A percentile compares a stretch with the other conserved stretches of the same genome.
These are phyloP conservation scores for Liparis tanakae DNA, from an alignment of 2,797 vertebrate species.

Conservation along the genomic window DNA sequence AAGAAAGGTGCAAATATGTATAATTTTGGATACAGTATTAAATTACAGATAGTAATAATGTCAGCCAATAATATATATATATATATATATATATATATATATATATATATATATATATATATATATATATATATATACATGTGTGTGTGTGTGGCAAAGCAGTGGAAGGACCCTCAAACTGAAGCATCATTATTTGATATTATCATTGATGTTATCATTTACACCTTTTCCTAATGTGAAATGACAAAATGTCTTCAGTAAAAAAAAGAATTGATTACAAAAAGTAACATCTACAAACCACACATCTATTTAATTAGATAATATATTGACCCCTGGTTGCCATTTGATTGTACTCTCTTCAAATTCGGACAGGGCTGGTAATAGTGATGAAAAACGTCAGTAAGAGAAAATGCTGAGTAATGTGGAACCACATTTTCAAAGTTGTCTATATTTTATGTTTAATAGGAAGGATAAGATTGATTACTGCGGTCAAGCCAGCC, in stretches of 20 bases:
- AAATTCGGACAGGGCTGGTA: not conserved
- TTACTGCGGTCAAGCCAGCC: not conserved
- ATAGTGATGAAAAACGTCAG: slow-evolving; percentile 2
- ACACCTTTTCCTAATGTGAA: not conserved
- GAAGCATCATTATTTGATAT: not conserved
- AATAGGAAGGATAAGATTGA: slow-evolving; percentile 14
- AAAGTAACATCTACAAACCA: not conserved
- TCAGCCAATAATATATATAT: too few relatives aligned
- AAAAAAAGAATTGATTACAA: not conserved
- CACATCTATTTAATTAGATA: not conserved
- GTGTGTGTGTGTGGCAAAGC: too few relatives aligned
- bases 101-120: too few relatives aligned
- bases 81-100: too few relatives aligned
- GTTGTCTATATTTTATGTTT: not conserved
- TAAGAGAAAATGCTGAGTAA: not conserved
- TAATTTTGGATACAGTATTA: too few relatives aligned
- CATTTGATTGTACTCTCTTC: not conserved
- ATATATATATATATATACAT: too few relatives aligned
- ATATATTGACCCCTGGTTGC: not conserved
- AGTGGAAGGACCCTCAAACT: not conserved
- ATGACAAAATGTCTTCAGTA: not conserved
- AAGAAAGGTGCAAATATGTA: too few relatives aligned
- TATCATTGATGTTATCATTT: not conserved
- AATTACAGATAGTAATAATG: too few relatives aligned
- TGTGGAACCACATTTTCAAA: slow-evolving; percentile 19